Evolutionary conservation across 2,888 invertebrate genomes (phyloP).

Genomic region (Parnassius apollo): DNA sequence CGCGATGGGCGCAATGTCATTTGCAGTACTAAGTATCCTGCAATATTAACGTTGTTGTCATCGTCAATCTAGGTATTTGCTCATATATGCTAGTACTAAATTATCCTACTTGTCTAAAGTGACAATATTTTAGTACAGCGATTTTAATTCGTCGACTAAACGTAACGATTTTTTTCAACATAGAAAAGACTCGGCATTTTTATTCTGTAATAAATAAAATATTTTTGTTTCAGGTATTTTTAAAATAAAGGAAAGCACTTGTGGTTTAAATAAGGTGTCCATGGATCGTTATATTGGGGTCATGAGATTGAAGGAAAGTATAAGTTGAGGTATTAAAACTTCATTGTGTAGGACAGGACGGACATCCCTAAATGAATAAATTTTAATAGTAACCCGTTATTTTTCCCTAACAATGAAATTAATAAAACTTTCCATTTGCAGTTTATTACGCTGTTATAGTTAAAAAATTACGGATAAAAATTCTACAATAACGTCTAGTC

Average conservation of each 20-base stretch:
- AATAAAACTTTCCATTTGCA: conserved; percentile 4
- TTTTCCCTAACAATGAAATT: neutral
- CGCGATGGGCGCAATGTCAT: too few species aligned
- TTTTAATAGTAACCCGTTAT: neutral
- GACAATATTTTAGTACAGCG: too few species aligned
- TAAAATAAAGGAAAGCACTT: conserved; percentile 11
- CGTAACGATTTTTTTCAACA: too few species aligned
- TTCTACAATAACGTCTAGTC: conserved; percentile 25
- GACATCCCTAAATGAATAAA: neutral
- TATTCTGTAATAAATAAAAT: too few species aligned
- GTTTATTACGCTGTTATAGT: conserved; percentile 12
- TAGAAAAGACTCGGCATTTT: too few species aligned
- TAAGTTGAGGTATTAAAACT: neutral
- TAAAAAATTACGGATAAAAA: conserved; percentile 1
- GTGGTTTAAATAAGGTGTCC: conserved; percentile 17
- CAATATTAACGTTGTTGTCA: too few species aligned
- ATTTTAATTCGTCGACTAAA: too few species aligned
- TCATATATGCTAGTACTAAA: too few species aligned
- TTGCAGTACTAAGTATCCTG: too few species aligned
- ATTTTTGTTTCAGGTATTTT: conserved; percentile 22
- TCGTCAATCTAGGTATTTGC: too few species aligned
- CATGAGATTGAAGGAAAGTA: neutral
- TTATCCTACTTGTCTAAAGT: too few species aligned
- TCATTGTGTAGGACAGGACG: neutral
- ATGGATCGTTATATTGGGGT: conserved; percentile 2